These are phyloP conservation scores for Erinaceus europaeus DNA, from an alignment of 2,113 vertebrate species.

Conservation along the genomic window DNA sequence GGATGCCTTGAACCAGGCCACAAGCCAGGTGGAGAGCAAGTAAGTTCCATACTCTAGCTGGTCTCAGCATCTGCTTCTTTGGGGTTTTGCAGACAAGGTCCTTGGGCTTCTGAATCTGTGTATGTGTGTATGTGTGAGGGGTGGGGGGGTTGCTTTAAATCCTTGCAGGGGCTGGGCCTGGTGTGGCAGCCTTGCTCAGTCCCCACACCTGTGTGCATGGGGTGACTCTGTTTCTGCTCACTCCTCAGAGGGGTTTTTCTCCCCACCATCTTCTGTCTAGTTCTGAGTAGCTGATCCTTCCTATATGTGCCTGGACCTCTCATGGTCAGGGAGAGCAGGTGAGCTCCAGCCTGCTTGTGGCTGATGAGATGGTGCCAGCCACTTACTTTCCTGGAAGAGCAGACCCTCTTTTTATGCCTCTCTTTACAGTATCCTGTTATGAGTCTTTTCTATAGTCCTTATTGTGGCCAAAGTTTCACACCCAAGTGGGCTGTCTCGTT, in stretches of 20 bases:
- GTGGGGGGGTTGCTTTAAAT: not conserved
- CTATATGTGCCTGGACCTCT: no score
- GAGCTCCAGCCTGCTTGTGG: not conserved
- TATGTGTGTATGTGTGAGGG: no score
- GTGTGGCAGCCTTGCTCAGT: fast-evolving
- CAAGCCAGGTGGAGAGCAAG: constrained; percentile 96
- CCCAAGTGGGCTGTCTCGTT: no score
- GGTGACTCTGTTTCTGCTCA: not conserved
- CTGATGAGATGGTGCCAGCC: not conserved
- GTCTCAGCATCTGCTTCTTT: fast-evolving
- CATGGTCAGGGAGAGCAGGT: no score
- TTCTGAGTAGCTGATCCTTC: not conserved
- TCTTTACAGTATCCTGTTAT: not conserved
- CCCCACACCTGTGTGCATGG: fast-evolving
- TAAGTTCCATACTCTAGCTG: constrained; percentile 70
- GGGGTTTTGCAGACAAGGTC: not conserved
- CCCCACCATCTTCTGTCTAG: not conserved
- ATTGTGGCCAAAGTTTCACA: not conserved
- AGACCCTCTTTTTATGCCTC: not conserved
- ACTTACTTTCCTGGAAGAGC: no score
- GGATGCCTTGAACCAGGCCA: constrained; percentile 95
- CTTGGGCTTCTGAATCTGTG: fast-evolving
- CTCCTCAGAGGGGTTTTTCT: fast-evolving
- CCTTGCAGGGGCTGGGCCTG: not conserved
- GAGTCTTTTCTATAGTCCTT: not conserved